phyloP scores from a whole-genome alignment of 1,140 invertebrate genomes.

The Cotesia glomerata region DNA sequence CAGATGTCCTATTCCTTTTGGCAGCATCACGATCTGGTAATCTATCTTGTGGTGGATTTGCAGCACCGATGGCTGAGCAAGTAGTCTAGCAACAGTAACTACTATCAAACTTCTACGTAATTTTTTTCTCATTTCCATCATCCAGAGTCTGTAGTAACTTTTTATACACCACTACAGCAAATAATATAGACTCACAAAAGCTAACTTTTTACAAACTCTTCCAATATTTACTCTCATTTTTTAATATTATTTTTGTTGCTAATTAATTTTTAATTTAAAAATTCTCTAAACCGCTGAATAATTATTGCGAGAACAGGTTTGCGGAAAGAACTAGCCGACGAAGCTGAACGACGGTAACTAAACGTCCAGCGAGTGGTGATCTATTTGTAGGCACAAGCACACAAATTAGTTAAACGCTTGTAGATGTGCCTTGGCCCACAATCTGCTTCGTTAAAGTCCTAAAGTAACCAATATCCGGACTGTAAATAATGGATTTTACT shows the following conservation, averaged over 20 bases:
- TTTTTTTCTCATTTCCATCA: too few relatives aligned
- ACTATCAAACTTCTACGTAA: too few relatives aligned
- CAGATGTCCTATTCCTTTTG: conserved; percentile 34
- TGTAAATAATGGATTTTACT: not conserved
- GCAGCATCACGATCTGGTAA: conserved; percentile 21
- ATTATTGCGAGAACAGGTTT: too few relatives aligned
- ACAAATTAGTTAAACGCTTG: not conserved
- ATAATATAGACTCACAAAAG: too few relatives aligned
- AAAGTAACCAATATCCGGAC: not conserved
- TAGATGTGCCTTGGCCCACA: conserved; percentile 13
- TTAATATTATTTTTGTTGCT: too few relatives aligned
- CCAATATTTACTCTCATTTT: too few relatives aligned
- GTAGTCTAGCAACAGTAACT: not conserved
- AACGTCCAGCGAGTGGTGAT: conserved; percentile 17
- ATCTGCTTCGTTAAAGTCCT: conserved; percentile 1
- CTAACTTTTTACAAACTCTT: too few relatives aligned
- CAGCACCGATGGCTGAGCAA: not conserved
- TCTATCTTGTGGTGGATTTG: conserved; percentile 24
- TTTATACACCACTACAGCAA: too few relatives aligned
- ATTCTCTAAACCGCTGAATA: too few relatives aligned
- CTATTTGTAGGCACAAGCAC: conserved; percentile 16
- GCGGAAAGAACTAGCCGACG: conserved; percentile 6
- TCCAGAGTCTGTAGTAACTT: too few relatives aligned
- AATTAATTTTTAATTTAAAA: too few relatives aligned
- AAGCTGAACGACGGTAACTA: conserved; percentile 8